Evolutionary conservation across 1,140 invertebrate species (phyloP).

Genomic region (Habropoda laboriosa): DNA sequence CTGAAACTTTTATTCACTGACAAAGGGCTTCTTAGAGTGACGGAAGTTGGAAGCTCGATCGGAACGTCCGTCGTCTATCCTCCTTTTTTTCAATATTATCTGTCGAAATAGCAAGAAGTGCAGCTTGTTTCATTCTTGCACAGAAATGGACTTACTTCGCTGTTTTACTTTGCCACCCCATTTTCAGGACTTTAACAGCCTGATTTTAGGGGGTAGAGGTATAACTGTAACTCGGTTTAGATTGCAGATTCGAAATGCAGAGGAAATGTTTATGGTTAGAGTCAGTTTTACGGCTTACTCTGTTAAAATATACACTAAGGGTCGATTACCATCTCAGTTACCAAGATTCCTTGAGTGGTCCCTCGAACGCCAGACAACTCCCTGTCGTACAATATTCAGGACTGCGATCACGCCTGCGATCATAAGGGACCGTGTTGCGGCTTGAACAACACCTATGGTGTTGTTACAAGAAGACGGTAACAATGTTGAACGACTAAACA

Average conservation of each 20-base stretch:
- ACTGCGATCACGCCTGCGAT: neutral
- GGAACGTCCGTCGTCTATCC: neutral
- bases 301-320: neutral
- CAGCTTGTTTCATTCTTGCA: no score
- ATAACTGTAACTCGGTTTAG: no score
- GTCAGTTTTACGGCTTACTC: neutral
- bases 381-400: conserved; percentile 17
- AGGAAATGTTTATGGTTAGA: neutral
- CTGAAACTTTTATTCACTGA: conserved; percentile 16
- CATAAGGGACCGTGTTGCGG: conserved; percentile 23
- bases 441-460: neutral
- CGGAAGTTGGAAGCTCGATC: neutral
- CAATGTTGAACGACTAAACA: neutral
- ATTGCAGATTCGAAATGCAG: no score
- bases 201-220: no score
- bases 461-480: conserved; percentile 6
- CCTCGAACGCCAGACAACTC: neutral
- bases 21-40: neutral
- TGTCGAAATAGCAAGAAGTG: no score
- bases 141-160: no score
- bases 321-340: neutral
- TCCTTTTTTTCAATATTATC: neutral
- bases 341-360: neutral
- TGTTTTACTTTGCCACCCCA: no score
- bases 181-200: no score